Evolutionary conservation across 1,140 invertebrate species (phyloP).

Genomic region (Wasmannia auropunctata): DNA sequence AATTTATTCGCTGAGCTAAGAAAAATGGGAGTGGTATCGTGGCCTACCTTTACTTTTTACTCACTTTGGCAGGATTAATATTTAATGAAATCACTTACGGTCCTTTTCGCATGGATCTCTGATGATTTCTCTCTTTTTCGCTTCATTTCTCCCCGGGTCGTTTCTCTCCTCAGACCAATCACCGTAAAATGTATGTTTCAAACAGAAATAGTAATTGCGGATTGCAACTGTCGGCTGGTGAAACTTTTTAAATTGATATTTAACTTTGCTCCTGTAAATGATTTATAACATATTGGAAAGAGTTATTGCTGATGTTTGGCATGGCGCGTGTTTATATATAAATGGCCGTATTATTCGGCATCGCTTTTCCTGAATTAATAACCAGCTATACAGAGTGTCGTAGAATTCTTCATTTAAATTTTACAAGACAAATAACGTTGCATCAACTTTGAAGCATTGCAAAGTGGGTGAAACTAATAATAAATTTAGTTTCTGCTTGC

Average conservation of each 20-base stretch:
- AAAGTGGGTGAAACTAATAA: no score
- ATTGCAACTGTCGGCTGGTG: background rate
- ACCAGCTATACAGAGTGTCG: background rate
- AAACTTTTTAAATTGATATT: constrained; percentile 36
- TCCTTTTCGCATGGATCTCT: background rate
- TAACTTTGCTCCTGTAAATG: constrained; percentile 16
- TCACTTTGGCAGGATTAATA: background rate
- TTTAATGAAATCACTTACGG: constrained; percentile 27
- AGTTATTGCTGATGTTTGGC: background rate
- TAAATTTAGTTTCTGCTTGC: background rate
- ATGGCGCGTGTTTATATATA: background rate
- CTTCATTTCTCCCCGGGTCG: background rate
- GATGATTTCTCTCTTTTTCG: background rate
- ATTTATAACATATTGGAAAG: constrained; percentile 15
- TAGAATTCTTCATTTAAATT: constrained; percentile 11
- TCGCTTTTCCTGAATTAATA: background rate
- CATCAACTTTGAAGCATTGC: background rate
- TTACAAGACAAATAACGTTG: background rate
- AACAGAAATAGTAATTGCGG: constrained; percentile 20
- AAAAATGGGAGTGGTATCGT: background rate
- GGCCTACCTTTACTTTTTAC: background rate
- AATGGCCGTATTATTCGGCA: background rate
- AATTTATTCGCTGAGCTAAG: constrained; percentile 4
- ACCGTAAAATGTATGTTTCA: constrained; percentile 3
- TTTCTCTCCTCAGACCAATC: constrained; percentile 26